Conservation (phyloP, 2,797 vertebrate species). For the Xenops minutus region DNA sequence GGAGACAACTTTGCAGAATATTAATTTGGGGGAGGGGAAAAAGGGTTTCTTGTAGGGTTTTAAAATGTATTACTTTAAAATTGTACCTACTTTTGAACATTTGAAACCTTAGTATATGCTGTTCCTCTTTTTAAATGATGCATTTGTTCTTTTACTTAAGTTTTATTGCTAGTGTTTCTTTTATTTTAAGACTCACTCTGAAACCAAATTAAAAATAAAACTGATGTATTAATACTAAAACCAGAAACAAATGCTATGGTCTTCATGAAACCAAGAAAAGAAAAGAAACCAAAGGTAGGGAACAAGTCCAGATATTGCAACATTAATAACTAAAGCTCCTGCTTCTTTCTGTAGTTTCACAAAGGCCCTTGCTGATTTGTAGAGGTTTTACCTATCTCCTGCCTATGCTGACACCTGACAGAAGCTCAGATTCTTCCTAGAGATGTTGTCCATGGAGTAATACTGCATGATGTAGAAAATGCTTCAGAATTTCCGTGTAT, state of each 20-base stretch:
- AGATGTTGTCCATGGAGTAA: neutral
- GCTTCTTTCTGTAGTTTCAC: neutral
- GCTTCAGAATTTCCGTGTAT: neutral
- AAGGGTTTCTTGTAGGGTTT: neutral
- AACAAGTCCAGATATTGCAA: neutral
- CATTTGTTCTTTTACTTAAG: neutral
- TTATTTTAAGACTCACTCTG: neutral
- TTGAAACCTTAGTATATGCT: neutral
- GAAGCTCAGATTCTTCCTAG: neutral
- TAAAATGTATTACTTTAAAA: slow-evolving; percentile 14
- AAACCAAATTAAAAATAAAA: slow-evolving; percentile 16
- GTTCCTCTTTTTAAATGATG: neutral
- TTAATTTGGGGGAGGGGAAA: neutral
- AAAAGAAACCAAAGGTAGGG: neutral
- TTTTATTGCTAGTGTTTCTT: slow-evolving; percentile 4
- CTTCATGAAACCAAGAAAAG: neutral
- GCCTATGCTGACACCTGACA: neutral
- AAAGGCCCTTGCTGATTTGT: neutral
- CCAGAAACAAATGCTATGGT: neutral
- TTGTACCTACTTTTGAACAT: neutral
- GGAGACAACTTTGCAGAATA: neutral
- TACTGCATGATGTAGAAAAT: neutral
- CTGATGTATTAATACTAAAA: neutral
- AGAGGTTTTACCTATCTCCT: neutral
- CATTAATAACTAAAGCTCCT: neutral